A percentile compares a stretch with the other conserved stretches of the same genome.
These are phyloP conservation scores for Tetranychus piercei DNA, from an alignment of 2,888 invertebrate species.

Conservation along the genomic window DNA sequence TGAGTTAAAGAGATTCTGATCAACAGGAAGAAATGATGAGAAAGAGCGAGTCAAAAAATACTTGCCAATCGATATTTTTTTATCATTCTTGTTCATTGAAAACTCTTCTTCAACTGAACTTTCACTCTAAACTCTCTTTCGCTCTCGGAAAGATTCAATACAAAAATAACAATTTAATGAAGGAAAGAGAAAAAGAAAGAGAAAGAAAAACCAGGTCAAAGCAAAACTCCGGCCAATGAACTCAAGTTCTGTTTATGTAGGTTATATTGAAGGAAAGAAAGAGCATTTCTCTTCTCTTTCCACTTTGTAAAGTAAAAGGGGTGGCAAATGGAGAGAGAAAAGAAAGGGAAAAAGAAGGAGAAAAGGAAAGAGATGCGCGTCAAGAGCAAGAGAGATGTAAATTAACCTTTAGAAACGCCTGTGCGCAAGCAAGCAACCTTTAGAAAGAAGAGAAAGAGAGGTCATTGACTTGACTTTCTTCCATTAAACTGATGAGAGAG, in stretches of 20 bases:
- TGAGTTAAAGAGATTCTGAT: neutral
- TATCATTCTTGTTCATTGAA: neutral
- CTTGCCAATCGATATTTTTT: neutral
- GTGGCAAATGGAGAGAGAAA: no score
- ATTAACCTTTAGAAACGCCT: no score
- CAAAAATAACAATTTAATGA: neutral
- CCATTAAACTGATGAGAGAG: neutral
- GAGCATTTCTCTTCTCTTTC: constrained; percentile 3
- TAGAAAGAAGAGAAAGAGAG: neutral
- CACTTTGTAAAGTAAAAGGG: no score
- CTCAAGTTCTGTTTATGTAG: neutral
- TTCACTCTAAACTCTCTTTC: constrained; percentile 9
- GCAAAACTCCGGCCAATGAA: neutral
- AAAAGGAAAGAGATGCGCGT: neutral
- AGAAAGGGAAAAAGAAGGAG: neutral
- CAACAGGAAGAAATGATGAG: neutral
- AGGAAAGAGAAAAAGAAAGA: neutral
- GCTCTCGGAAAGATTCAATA: constrained; percentile 1
- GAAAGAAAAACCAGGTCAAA: neutral
- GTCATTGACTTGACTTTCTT: neutral
- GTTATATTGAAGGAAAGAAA: neutral
- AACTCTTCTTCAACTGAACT: neutral
- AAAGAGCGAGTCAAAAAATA: neutral
- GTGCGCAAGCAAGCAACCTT: no score
- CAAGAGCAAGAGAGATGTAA: neutral